phyloP scores from a whole-genome alignment of 1,140 invertebrate species.

The Lordiphosa mommai region DNA sequence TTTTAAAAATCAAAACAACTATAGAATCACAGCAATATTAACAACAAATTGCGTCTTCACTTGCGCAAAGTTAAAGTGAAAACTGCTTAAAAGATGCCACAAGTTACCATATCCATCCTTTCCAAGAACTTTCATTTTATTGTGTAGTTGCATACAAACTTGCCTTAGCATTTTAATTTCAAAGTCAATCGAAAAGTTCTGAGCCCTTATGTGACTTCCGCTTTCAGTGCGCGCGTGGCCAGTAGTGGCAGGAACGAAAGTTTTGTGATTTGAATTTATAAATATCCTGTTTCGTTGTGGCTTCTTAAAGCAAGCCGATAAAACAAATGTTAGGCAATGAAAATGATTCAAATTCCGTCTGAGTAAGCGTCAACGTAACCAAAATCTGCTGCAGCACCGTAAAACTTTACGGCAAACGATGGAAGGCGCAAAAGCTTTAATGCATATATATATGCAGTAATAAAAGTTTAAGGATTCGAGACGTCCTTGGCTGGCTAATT shows the following conservation, averaged over 20 bases:
- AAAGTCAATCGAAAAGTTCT: conserved; percentile 3
- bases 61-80: too few species aligned
- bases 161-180: not conserved
- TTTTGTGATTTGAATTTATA: conserved; percentile 11
- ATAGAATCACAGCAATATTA: too few species aligned
- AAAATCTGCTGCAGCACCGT: conserved; percentile 4
- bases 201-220: conserved; percentile 1
- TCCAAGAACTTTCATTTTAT: not conserved
- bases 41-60: too few species aligned
- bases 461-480: conserved; percentile 1
- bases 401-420: not conserved
- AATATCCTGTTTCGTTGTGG: conserved; percentile 8
- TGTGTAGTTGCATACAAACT: too few species aligned
- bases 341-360: conserved; percentile 2
- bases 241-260: not conserved
- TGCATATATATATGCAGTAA: conserved; percentile 1
- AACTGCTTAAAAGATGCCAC: too few species aligned
- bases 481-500: conserved; percentile 3
- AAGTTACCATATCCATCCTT: not conserved
- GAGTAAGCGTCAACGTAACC: conserved; percentile 7
- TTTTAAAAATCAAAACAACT: too few species aligned
- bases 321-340: conserved; percentile 6
- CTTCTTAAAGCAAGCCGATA: not conserved
- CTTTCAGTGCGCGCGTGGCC: not conserved
- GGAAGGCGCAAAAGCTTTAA: conserved; percentile 10